Conservation (phyloP, 2,797 vertebrate genomes). For the Pangasius sanitwongsei region DNA sequence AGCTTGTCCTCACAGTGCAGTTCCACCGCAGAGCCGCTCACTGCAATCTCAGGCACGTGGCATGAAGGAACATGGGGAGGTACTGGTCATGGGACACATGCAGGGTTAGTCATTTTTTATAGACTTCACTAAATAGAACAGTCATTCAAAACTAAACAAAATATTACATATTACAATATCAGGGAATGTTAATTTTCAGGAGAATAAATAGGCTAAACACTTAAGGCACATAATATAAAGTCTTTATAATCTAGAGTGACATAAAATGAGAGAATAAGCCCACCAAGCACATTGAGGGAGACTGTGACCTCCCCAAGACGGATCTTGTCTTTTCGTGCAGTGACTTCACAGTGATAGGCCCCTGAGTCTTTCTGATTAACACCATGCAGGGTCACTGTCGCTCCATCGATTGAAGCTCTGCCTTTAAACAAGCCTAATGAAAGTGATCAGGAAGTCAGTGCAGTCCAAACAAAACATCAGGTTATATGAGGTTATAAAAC, state of each 20-base stretch:
- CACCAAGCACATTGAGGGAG: constrained; percentile 83
- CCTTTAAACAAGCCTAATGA: constrained; percentile 75
- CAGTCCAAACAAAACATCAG: not conserved
- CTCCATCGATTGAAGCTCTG: constrained; percentile 85
- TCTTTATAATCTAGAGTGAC: not conserved
- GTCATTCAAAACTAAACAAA: not conserved
- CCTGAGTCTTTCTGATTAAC: constrained; percentile 90
- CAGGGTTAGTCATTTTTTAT: not conserved
- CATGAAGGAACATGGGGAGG: constrained; percentile 84
- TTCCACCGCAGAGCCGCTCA: constrained; percentile 83
- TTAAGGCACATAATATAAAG: not conserved
- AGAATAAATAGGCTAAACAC: not conserved
- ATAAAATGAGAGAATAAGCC: not conserved
- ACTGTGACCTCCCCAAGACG: constrained; percentile 84
- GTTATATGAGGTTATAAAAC: constrained; percentile 1
- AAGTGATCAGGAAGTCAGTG: not conserved
- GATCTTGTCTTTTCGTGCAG: constrained; percentile 79
- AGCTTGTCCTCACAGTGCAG: constrained; percentile 87
- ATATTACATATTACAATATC: not conserved
- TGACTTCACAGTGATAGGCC: constrained; percentile 92
- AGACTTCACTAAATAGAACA: not conserved
- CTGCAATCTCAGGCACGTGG: constrained; percentile 83
- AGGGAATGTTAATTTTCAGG: not conserved
- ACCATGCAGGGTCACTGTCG: constrained; percentile 85
- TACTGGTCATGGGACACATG: constrained; percentile 70